phyloP scores from a whole-genome alignment of 2,797 vertebrate species.

The Xyrichtys novacula region DNA sequence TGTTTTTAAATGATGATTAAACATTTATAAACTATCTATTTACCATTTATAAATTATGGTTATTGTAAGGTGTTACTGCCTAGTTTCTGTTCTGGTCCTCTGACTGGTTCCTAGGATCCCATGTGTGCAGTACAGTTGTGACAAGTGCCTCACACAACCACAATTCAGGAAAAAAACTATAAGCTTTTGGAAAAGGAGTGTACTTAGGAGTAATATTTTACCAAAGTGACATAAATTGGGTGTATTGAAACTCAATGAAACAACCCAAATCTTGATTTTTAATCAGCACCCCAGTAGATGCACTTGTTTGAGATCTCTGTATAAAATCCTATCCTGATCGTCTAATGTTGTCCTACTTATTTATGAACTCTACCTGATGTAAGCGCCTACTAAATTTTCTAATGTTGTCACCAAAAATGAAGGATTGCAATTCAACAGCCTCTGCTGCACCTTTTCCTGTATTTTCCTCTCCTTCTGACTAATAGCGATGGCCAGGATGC shows the following conservation, averaged over 20 bases:
- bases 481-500: slow-evolving; percentile 34
- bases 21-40: too few species aligned
- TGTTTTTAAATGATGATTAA: too few species aligned
- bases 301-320: slow-evolving; percentile 5
- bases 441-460: slow-evolving; percentile 32
- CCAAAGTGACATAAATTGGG: neutral
- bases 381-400: slow-evolving; percentile 36
- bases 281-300: slow-evolving; percentile 8
- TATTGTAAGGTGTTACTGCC: too few species aligned
- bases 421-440: slow-evolving; percentile 43
- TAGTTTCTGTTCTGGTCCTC: too few species aligned
- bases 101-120: too few species aligned
- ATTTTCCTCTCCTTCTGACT: slow-evolving; percentile 48
- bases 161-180: too few species aligned
- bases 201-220: too few species aligned
- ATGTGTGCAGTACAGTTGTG: too few species aligned
- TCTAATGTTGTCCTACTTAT: slow-evolving; percentile 27
- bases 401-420: slow-evolving; percentile 53
- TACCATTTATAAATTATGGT: too few species aligned
- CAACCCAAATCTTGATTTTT: slow-evolving; percentile 14
- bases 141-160: too few species aligned
- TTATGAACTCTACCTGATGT: slow-evolving; percentile 50
- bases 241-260: neutral
- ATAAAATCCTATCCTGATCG: slow-evolving; percentile 16
- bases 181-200: too few species aligned